phyloP scores from a whole-genome alignment of 1,140 invertebrate species.

The Orchestia grillus region DNA sequence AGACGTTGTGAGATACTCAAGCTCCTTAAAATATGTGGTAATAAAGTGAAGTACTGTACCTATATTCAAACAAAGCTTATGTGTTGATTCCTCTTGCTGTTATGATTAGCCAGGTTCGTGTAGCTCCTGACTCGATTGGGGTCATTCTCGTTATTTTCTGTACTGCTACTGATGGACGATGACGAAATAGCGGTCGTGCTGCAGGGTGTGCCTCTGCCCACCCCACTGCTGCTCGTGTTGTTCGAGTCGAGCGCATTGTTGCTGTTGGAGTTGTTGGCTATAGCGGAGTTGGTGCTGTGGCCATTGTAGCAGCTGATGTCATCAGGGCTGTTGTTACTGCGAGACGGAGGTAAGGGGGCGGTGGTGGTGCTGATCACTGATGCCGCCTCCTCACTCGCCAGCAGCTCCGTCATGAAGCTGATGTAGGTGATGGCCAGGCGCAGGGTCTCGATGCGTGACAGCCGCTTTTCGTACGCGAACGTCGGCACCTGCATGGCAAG shows the following conservation, averaged over 20 bases:
- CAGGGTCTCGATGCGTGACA: conserved; percentile 97
- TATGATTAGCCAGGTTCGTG: not conserved
- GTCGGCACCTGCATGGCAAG: conserved; percentile 84
- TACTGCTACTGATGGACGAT: conserved; percentile 35
- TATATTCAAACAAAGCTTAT: not conserved
- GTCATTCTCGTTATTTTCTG: conserved; percentile 40
- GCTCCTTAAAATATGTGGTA: not conserved
- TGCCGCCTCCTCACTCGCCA: conserved; percentile 71
- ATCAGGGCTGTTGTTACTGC: not conserved
- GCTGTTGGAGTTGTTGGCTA: not conserved
- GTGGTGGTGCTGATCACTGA: conserved; percentile 61
- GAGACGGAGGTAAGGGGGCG: conserved; percentile 48
- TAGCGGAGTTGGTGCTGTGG: not conserved
- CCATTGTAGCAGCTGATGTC: not conserved
- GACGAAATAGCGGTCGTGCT: not conserved
- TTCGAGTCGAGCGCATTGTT: not conserved
- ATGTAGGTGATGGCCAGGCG: conserved; percentile 98
- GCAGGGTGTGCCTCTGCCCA: conserved; percentile 38
- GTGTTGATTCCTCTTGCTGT: not conserved
- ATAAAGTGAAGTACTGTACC: too few species aligned
- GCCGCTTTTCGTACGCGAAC: conserved; percentile 97
- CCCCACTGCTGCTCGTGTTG: not conserved
- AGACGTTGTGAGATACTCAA: not conserved
- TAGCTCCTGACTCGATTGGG: not conserved
- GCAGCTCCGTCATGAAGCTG: conserved; percentile 93